Percentiles rank a stretch among this genome's conserved stretches.
Conservation (phyloP, 2,797 vertebrate species). For the Pantherophis alleghaniensis region DNA sequence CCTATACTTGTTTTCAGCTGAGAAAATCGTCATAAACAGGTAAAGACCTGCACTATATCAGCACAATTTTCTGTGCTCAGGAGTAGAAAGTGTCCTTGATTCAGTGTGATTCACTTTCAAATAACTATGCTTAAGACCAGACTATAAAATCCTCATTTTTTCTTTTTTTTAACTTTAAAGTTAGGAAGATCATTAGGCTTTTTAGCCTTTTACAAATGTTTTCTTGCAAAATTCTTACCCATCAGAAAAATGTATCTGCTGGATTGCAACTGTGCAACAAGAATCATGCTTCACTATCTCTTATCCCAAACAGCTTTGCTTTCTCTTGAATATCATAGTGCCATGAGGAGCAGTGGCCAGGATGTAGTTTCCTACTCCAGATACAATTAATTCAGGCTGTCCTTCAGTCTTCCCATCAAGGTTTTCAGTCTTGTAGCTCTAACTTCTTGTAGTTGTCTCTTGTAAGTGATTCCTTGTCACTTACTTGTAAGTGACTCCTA, state of each 20-base stretch:
- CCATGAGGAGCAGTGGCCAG: background rate
- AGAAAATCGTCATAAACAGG: background rate
- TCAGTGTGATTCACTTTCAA: background rate
- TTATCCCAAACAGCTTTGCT: background rate
- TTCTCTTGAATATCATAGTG: background rate
- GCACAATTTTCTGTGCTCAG: background rate
- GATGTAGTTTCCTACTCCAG: background rate
- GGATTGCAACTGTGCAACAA: background rate
- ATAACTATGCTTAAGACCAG: background rate
- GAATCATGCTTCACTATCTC: background rate
- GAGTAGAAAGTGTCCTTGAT: background rate
- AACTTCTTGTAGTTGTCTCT: background rate
- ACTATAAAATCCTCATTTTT: background rate
- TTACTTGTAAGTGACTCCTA: background rate
- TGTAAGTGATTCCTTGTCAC: background rate
- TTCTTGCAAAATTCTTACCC: background rate
- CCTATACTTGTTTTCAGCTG: background rate
- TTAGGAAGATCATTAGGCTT: background rate
- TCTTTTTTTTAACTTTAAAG: background rate
- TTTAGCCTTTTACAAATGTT: background rate
- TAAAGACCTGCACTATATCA: background rate
- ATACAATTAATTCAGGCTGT: background rate
- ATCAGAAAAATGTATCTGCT: background rate
- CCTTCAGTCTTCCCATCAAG: background rate
- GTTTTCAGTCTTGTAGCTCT: background rate